Base-by-base conservation (phyloP, 2,797 vertebrate species). In the Margarornis squamiger region DNA sequence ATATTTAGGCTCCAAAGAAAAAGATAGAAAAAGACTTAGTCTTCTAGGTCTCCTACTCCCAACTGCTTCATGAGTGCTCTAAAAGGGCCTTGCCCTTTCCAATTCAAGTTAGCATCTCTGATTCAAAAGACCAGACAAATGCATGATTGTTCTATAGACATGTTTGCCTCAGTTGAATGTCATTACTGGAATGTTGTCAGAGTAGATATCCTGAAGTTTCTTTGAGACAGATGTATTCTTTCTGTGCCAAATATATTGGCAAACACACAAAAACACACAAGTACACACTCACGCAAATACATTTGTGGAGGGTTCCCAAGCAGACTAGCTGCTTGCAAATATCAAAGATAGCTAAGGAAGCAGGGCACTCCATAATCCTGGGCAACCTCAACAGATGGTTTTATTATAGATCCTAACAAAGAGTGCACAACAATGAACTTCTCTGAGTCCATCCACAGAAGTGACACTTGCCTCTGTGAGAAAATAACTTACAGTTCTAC, bases 141-240 rank as follows among this genome's bases (percentile, higher is more conserved):
- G 79, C 66, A 38, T 41, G 67, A 96, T 92, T 97, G 92, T 96
- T 96, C 77, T 24, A 29, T 52, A 92, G 90, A 91, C 94, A 73
- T 32, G 92, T 92, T 70, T 92, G 89, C 70, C 57, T 90, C 73
- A 32, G 76, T 66, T 93, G 79, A 96, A 93, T 95, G 94, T 92
- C 88, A 90, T 90, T 95, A 68, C 83, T 94, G 89, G 91, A 93
- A 91, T 92, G 85, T 79, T 92, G 76, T 96, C 91, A 92, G 93
- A 73, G 91, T 46, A 83, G 76, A 92, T 91, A 91, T 78, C 87
- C 85, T 71, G 82, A 78, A 75, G 91, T 88, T 95, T 94, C 82
- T 93, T 88, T 90, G 72, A 95, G 89, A 61, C 85, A 94, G 76
- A 94, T 91, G 79, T 48, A 94, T 93, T 89, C 76, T 93, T 51